Base-by-base conservation (phyloP, 1,140 invertebrate genomes). In the Saxidomus purpurata region DNA sequence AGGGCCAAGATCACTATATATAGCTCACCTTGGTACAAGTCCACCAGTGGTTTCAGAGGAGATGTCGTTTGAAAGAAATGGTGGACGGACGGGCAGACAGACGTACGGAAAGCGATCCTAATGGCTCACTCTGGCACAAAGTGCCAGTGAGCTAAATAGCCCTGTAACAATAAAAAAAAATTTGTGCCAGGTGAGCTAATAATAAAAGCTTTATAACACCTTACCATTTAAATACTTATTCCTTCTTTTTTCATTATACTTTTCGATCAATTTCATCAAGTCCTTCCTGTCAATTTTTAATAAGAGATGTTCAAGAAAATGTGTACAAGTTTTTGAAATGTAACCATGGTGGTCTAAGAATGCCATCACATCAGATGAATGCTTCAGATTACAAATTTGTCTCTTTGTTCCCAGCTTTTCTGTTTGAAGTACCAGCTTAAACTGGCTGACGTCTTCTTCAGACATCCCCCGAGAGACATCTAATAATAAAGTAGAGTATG, bases 271-370 rank as follows among this genome's bases (percentile, higher is more conserved):
- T 25, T n/a, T 49, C 17, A 49, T 19, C 0, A 85, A 17, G n/a
- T 85, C 83, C n/a, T 74, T 85, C 55, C 83, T 11, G 3, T 28
- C 43, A 36, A 47, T 52, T 31, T 85, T 71, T 40, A 49, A 38
- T 22, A 85, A 74, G 0, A 74, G 22, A 22, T 85, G 25, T 59
- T 85, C 67, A 1, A 85, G 19, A 52, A 49, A 85, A 34, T 85
- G 36, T 8, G 83, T 85, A 22, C 67, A 34, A 0, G n/a, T 43
- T 34, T 34, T 31, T 43, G 63, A 31, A 4, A 85, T 52, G 0
- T 52, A 15, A 1, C 55, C 31, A 28, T 13, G 19, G 13, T 85
- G 22, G 1, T 52, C 43, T 13, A 85, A n/a, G 25, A 34, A n/a
- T 8, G 13, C 25, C 13, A 82, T 9, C 36, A 82, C 38, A 31